Conservation (phyloP, 2,113 vertebrate species). For the Cynopterus brachyotis region DNA sequence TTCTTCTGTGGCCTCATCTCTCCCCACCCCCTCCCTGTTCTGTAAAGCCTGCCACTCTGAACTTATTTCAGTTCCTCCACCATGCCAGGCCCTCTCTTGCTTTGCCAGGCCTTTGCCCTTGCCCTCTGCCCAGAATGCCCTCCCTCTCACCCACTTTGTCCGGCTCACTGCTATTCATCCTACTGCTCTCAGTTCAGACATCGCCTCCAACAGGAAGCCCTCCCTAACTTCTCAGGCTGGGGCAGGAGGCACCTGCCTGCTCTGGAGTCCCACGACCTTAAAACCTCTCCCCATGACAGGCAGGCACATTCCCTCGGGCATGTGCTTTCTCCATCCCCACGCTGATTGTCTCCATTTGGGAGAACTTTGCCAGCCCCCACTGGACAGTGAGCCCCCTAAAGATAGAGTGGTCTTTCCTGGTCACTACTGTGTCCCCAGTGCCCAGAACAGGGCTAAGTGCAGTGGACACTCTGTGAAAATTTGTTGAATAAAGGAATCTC, state of each 20-base stretch:
- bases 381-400: neutral
- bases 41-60: neutral
- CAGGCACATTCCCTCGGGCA: neutral
- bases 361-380: neutral
- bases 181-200: neutral
- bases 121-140: neutral
- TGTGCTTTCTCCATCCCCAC: neutral
- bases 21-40: neutral
- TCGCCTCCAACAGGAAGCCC: neutral
- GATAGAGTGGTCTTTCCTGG: neutral
- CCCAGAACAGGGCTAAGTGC: neutral
- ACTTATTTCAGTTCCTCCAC: neutral
- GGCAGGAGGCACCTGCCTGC: neutral
- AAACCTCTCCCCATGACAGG: neutral
- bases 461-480: neutral
- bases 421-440: neutral
- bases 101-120: neutral
- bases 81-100: neutral
- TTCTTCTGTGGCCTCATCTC: neutral
- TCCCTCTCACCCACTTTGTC: neutral
- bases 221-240: neutral
- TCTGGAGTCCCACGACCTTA: neutral
- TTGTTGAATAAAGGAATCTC: neutral
- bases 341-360: neutral
- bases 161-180: neutral